Evolutionary conservation across 1,140 invertebrate genomes (phyloP).

Genomic region (Amphibalanus amphitrite): DNA sequence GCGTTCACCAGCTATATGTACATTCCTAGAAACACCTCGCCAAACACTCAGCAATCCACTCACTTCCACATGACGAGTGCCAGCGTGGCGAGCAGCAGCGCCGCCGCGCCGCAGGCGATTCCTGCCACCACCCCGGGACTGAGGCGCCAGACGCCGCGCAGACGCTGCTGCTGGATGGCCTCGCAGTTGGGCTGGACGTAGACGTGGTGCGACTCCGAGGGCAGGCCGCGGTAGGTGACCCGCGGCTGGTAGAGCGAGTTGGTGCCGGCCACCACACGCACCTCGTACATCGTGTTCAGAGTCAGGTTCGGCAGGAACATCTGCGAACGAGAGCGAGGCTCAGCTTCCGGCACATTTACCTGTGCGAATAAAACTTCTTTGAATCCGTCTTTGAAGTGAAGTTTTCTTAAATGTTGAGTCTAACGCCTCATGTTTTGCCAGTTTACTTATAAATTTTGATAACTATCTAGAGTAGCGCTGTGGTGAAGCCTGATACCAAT

Average conservation of each 20-base stretch:
- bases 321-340: conserved; percentile 31
- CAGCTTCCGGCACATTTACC: no score
- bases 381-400: no score
- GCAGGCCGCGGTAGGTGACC: conserved; percentile 44
- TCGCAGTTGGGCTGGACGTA: conserved; percentile 43
- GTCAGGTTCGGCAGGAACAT: conserved; percentile 53
- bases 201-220: conserved; percentile 43
- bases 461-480: no score
- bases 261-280: conserved; percentile 50
- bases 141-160: conserved; percentile 39
- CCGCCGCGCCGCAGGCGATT: conserved; percentile 50
- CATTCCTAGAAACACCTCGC: no score
- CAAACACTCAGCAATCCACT: conserved; percentile 21
- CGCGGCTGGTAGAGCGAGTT: conserved; percentile 42
- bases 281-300: conserved; percentile 50
- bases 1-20: no score
- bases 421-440: no score
- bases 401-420: no score
- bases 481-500: no score
- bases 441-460: no score
- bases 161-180: conserved; percentile 17
- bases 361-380: no score
- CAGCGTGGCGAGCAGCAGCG: conserved; percentile 46
- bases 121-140: conserved; percentile 52
- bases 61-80: conserved; percentile 61